phyloP scores from a whole-genome alignment of 2,113 vertebrate species.

The Dryoscopus gambensis region DNA sequence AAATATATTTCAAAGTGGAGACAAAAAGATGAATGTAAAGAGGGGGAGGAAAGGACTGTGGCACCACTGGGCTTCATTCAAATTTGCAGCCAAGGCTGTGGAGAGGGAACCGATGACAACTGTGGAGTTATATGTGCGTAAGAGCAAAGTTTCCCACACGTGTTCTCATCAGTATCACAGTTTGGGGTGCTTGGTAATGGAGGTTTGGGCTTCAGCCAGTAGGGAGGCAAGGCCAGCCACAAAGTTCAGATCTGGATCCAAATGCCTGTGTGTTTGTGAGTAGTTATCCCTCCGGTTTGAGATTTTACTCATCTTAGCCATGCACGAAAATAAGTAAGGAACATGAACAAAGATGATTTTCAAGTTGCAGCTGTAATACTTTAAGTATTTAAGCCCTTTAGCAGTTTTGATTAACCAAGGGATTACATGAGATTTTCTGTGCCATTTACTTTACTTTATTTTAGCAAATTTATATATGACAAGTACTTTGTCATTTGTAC shows the following conservation, averaged over 20 bases:
- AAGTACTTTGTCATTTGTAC: neutral
- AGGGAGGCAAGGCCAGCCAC: neutral
- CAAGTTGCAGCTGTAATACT: neutral
- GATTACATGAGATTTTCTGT: neutral
- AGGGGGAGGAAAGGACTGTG: neutral
- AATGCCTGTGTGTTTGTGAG: neutral
- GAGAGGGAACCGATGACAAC: slow-evolving; percentile 16
- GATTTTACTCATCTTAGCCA: neutral
- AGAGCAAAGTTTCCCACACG: slow-evolving; percentile 41
- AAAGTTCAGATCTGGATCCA: slow-evolving; percentile 21
- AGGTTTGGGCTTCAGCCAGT: neutral
- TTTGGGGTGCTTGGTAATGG: slow-evolving; percentile 1
- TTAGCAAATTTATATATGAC: neutral
- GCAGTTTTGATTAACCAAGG: neutral
- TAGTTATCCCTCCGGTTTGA: neutral
- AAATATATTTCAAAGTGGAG: neutral
- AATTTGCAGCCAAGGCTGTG: neutral
- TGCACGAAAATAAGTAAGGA: neutral
- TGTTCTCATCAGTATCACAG: neutral
- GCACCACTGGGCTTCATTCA: neutral
- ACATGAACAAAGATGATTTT: neutral
- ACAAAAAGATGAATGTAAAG: neutral
- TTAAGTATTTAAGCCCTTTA: neutral
- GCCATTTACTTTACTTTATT: neutral
- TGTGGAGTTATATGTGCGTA: neutral